A percentile compares a stretch with the other conserved stretches of the same genome.
These are phyloP conservation scores for Macropus fuliginosus DNA, from an alignment of 2,797 vertebrate genomes.

Conservation along the genomic window DNA sequence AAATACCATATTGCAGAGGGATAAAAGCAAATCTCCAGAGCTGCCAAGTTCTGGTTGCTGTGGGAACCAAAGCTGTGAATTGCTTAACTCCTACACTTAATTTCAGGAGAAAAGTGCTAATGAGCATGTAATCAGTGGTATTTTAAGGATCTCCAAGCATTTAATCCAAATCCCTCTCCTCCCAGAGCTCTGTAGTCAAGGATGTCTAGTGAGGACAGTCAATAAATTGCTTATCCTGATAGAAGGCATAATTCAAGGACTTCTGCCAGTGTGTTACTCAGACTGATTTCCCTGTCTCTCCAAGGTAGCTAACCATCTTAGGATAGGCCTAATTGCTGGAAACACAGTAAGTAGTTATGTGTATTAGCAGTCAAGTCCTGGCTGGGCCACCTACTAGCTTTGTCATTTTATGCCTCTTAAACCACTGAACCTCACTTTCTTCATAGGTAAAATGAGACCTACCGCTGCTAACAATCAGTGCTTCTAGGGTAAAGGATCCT, in stretches of 20 bases:
- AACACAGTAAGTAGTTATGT: not conserved
- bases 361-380: not conserved
- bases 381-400: not conserved
- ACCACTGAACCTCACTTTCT: not conserved
- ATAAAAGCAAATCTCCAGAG: not conserved
- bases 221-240: not conserved
- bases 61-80: conserved; percentile 7
- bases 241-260: not conserved
- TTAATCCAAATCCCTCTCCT: not conserved
- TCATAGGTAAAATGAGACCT: too few relatives aligned
- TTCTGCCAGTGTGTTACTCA: not conserved
- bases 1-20: not conserved
- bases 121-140: not conserved
- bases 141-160: not conserved
- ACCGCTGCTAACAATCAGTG: not conserved
- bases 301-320: not conserved
- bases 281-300: not conserved
- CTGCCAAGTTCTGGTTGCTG: conserved; percentile 17
- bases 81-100: conserved; percentile 17
- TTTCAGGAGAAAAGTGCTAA: not conserved
- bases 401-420: not conserved
- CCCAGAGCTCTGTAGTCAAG: not conserved
- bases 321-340: not conserved
- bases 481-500: not conserved
- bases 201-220: not conserved